A percentile compares a stretch with the other conserved stretches of the same genome.
phyloP scores from a whole-genome alignment of 2,888 invertebrate genomes.

The Microplitis deprimator region DNA sequence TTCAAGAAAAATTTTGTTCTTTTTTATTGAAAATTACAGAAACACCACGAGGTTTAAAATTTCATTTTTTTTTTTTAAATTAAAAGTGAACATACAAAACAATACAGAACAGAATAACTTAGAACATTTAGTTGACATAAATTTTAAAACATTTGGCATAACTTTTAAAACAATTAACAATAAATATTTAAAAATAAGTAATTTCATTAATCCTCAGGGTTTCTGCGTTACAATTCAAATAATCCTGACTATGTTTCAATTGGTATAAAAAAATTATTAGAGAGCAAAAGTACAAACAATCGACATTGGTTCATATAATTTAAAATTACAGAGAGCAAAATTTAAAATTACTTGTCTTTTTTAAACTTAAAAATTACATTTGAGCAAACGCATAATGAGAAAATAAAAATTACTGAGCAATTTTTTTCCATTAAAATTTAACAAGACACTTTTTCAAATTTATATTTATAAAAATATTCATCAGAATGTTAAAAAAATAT shows the following conservation, averaged over 20 bases:
- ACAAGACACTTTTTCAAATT: neutral
- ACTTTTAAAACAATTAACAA: neutral
- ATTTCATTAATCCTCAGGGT: neutral
- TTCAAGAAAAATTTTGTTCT: neutral
- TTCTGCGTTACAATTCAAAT: neutral
- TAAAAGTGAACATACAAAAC: neutral
- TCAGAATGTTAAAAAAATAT: neutral
- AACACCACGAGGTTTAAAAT: neutral
- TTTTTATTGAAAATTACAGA: slow-evolving; percentile 1
- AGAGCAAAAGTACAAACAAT: neutral
- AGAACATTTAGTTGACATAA: neutral
- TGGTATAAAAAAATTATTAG: neutral
- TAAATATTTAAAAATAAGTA: neutral
- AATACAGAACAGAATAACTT: neutral
- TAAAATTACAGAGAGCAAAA: neutral
- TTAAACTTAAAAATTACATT: neutral
- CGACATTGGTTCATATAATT: neutral
- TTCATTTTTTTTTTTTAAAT: neutral
- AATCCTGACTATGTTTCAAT: neutral
- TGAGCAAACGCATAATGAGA: neutral
- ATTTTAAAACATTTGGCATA: neutral
- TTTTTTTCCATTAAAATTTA: neutral
- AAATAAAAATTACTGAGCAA: neutral
- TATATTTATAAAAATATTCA: neutral
- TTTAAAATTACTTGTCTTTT: neutral